These are phyloP conservation scores for Mastigias papua DNA, from an alignment of 30 jellyfish, hydroid and myxozoan species.

Conservation along the genomic window DNA sequence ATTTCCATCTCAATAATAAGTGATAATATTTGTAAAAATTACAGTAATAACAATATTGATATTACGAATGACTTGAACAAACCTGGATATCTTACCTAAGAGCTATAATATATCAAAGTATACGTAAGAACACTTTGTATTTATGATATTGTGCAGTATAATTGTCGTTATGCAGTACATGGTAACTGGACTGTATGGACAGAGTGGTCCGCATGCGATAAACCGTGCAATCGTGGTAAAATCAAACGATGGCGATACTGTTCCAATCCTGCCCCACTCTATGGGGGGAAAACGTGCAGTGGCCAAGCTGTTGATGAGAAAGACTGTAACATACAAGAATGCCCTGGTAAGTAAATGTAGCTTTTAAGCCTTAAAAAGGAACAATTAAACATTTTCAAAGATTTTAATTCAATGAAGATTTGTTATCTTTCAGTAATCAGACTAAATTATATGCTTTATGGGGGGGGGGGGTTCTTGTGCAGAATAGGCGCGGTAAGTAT, in stretches of 20 bases:
- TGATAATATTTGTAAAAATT: no score
- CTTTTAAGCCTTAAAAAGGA: not conserved
- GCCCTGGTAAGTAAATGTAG: conserved; percentile 53
- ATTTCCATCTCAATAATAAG: no score
- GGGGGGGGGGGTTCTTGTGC: no score
- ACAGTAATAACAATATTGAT: no score
- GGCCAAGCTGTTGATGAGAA: conserved; percentile 27
- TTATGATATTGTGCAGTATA: no score
- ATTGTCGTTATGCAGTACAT: conserved; percentile 48
- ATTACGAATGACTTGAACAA: no score
- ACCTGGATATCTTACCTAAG: no score
- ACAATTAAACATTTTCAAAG: not conserved
- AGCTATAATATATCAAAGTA: no score
- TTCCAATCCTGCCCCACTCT: conserved; percentile 70
- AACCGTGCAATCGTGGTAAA: conserved; percentile 82
- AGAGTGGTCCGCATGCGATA: conserved; percentile 82
- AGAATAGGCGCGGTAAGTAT: no score
- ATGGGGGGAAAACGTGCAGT: conserved; percentile 66
- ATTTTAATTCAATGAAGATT: not conserved
- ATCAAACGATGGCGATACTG: conserved; percentile 72
- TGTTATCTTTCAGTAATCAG: not conserved
- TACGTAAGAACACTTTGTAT: no score
- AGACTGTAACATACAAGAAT: conserved; percentile 54
- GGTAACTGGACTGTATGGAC: conserved; percentile 87
- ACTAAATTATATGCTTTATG: no score